phyloP scores from a whole-genome alignment of 2,113 vertebrate species.

The Stigmatopora argus region DNA sequence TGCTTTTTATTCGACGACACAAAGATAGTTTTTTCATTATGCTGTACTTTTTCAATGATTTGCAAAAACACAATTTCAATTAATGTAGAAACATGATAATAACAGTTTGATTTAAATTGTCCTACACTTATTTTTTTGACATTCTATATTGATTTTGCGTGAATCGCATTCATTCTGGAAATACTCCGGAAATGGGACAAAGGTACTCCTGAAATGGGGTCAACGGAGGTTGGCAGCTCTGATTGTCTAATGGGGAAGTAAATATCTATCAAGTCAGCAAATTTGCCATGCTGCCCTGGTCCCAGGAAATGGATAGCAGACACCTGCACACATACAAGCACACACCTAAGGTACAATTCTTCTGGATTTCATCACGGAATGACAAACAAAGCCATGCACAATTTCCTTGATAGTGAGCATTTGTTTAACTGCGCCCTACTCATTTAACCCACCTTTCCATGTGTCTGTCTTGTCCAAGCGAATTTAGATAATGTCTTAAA shows the following conservation, averaged over 20 bases:
- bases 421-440: slow-evolving; percentile 69
- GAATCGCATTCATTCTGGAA: no score
- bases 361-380: slow-evolving; percentile 66
- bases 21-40: no score
- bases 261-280: slow-evolving; percentile 68
- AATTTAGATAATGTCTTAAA: slow-evolving; percentile 58
- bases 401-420: slow-evolving; percentile 71
- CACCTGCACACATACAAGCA: neutral
- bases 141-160: no score
- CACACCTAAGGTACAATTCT: slow-evolving; percentile 43
- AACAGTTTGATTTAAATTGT: no score
- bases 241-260: slow-evolving; percentile 21
- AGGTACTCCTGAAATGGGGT: no score
- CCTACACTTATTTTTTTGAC: no score
- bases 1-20: no score
- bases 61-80: no score
- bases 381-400: slow-evolving; percentile 68
- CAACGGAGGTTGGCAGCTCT: no score
- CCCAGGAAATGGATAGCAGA: slow-evolving; percentile 75
- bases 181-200: no score
- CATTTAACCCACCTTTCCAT: slow-evolving; percentile 66
- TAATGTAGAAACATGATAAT: no score
- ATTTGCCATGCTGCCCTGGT: slow-evolving; percentile 82
- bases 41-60: no score
- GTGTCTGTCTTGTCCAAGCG: slow-evolving; percentile 56